Percentiles rank a stretch among this genome's conserved stretches.
Evolutionary conservation across 1,140 invertebrate genomes (phyloP).

Genomic region (Conus ventricosus): DNA sequence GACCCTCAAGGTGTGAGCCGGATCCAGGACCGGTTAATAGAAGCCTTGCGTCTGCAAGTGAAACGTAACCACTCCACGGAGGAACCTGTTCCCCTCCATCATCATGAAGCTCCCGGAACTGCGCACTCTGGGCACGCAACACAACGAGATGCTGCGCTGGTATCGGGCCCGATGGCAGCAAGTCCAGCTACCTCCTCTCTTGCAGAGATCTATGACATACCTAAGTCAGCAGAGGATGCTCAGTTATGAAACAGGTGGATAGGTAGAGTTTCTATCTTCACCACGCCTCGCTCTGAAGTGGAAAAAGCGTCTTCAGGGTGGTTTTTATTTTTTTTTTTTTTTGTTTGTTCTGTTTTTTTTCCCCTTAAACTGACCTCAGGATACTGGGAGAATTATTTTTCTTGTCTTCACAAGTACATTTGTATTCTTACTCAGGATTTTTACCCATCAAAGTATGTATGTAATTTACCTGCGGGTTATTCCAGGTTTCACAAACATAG

Average conservation of each 20-base stretch:
- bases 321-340: background rate
- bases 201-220: slow-evolving; percentile 98
- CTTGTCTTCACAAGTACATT: background rate
- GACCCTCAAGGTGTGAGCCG: slow-evolving; percentile 87
- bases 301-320: too few species aligned
- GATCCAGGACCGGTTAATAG: slow-evolving; percentile 89
- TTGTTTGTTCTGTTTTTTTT: background rate
- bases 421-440: slow-evolving; percentile 18
- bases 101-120: slow-evolving; percentile 87
- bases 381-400: background rate
- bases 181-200: slow-evolving; percentile 92
- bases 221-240: slow-evolving; percentile 82
- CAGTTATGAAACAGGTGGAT: slow-evolving; percentile 20
- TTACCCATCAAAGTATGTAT: slow-evolving; percentile 10
- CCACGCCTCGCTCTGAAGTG: background rate
- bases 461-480: background rate
- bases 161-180: slow-evolving; percentile 91
- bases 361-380: background rate
- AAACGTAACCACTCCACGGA: slow-evolving; percentile 77
- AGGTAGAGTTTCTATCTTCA: background rate
- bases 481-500: background rate
- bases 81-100: slow-evolving; percentile 82
- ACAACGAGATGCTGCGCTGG: slow-evolving; percentile 91
- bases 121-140: slow-evolving; percentile 86
- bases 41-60: slow-evolving; percentile 88